Conservation (phyloP, 2,797 vertebrate genomes). For the Tapirus indicus region DNA sequence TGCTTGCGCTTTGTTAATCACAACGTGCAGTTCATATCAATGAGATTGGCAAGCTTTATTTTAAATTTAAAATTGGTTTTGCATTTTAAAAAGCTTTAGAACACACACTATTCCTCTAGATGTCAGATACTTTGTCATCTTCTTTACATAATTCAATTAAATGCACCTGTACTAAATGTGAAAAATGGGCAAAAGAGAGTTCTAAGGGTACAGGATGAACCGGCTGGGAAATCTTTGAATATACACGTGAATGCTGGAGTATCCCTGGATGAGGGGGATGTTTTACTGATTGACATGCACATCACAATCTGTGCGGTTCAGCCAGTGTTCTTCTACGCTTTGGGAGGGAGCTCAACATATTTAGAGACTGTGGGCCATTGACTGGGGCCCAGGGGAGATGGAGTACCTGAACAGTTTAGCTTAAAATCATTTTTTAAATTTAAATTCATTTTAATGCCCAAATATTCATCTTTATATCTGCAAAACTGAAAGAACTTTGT, state of each 20-base stretch:
- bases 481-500: background rate
- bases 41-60: background rate
- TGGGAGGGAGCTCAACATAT: background rate
- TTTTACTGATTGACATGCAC: background rate
- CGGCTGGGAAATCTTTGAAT: background rate
- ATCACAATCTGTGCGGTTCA: background rate
- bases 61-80: background rate
- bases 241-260: background rate
- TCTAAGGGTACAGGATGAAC: background rate
- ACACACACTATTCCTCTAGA: slow-evolving; percentile 27
- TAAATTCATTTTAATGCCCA: background rate
- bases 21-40: background rate
- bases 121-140: slow-evolving; percentile 2
- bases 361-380: background rate
- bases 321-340: background rate
- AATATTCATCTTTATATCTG: background rate
- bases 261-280: background rate
- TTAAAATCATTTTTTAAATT: slow-evolving; percentile 34
- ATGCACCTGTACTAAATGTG: slow-evolving; percentile 38
- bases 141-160: slow-evolving; percentile 64
- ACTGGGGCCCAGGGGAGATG: background rate
- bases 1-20: slow-evolving; percentile 14
- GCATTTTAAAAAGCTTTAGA: slow-evolving; percentile 64
- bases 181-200: background rate
- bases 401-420: background rate